Conservation (phyloP, 2,888 invertebrate genomes). For the Villa cingulata region DNA sequence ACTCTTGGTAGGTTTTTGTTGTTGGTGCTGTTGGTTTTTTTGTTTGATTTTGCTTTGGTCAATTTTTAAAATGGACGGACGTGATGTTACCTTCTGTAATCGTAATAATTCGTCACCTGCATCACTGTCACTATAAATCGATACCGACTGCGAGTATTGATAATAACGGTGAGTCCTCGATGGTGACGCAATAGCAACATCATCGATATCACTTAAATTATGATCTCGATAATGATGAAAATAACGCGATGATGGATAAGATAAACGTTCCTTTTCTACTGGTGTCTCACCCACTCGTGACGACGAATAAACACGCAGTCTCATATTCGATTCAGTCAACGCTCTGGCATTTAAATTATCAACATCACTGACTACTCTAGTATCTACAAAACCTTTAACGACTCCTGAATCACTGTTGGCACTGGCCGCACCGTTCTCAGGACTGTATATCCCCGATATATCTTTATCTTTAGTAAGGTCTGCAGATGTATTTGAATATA, state of each 20-base stretch:
- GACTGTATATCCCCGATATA: constrained; percentile 12
- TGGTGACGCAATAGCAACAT: not conserved
- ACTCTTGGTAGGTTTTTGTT: not conserved
- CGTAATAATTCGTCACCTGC: constrained; percentile 2
- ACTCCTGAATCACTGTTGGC: constrained; percentile 11
- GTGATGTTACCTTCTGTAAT: constrained; percentile 1
- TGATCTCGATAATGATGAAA: not conserved
- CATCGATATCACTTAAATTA: not conserved
- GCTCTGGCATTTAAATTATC: constrained; percentile 1
- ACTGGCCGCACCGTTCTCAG: constrained; percentile 11
- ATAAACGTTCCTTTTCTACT: constrained; percentile 11
- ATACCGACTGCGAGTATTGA: not conserved
- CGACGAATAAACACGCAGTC: constrained; percentile 11
- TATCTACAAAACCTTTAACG: not conserved
- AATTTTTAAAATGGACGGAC: constrained; percentile 11
- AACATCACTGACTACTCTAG: not conserved
- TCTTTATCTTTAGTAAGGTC: constrained; percentile 3
- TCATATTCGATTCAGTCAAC: constrained; percentile 5
- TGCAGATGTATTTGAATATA: constrained; percentile 5
- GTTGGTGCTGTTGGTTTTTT: too few species aligned
- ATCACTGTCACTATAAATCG: not conserved
- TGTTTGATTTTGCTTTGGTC: not conserved
- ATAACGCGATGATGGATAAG: not conserved
- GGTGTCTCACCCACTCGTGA: constrained; percentile 11
- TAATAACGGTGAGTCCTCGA: not conserved